phyloP scores from a whole-genome alignment of 2,797 vertebrate species.

The Mus minutoides region DNA sequence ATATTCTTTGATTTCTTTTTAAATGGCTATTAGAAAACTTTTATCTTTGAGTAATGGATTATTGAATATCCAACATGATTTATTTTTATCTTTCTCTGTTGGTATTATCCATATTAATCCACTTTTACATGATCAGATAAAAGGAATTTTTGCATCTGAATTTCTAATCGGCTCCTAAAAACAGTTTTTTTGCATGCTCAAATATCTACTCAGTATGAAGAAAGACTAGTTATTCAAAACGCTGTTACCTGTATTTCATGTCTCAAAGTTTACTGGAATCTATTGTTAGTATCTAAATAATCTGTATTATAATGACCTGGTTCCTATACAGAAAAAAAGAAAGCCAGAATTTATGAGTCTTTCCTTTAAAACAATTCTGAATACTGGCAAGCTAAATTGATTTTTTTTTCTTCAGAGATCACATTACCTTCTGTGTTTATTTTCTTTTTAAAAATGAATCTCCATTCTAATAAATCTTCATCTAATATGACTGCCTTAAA shows the following conservation, averaged over 20 bases:
- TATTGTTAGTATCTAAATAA: constrained; percentile 58
- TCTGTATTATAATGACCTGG: constrained; percentile 37
- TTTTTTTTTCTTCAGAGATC: constrained; percentile 67
- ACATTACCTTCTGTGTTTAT: constrained; percentile 68
- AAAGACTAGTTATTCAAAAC: constrained; percentile 69
- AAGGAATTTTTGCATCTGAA: constrained; percentile 79
- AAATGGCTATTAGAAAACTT: constrained; percentile 88
- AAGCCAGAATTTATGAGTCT: constrained; percentile 21
- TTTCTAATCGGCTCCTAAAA: constrained; percentile 81
- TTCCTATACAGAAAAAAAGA: constrained; percentile 40
- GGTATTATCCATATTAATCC: constrained; percentile 84
- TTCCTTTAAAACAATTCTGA: constrained; percentile 65
- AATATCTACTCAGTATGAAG: constrained; percentile 53
- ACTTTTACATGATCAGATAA: constrained; percentile 79
- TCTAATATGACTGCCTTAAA: constrained; percentile 64
- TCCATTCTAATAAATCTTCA: constrained; percentile 67
- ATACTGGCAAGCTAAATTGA: constrained; percentile 65
- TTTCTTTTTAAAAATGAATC: constrained; percentile 70
- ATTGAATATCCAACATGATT: constrained; percentile 85
- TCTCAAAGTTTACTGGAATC: constrained; percentile 68
- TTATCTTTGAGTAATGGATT: constrained; percentile 88
- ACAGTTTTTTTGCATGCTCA: constrained; percentile 70
- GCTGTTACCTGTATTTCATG: constrained; percentile 60
- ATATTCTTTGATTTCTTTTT: constrained; percentile 87
- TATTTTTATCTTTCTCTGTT: constrained; percentile 84